Percentiles rank a stretch among this genome's conserved stretches.
Conservation (phyloP, 2,113 vertebrate species). For the Lamprologus lemairii region DNA sequence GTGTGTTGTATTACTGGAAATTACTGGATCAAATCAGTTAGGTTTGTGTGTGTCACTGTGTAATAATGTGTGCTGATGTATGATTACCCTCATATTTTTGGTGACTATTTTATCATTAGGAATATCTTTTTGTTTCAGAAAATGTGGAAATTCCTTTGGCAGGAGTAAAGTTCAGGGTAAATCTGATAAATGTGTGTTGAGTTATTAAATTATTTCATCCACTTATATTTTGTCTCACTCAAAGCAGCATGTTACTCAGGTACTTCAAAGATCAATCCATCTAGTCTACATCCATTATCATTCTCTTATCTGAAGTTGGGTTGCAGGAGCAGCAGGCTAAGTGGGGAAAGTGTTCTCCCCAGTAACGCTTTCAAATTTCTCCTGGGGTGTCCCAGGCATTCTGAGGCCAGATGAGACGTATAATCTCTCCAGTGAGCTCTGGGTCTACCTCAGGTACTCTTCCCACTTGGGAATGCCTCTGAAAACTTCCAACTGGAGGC, state of each 20-base stretch:
- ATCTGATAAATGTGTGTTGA: neutral
- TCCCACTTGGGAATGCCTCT: neutral
- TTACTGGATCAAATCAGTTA: neutral
- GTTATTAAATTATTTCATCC: neutral
- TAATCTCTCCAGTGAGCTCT: neutral
- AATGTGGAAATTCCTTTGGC: neutral
- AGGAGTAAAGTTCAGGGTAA: neutral
- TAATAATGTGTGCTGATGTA: neutral
- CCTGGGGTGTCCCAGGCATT: neutral
- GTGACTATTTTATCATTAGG: neutral
- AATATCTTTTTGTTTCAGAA: neutral
- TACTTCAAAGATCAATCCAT: neutral
- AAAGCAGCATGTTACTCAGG: neutral
- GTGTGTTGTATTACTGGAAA: neutral
- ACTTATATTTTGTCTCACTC: neutral
- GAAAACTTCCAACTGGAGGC: neutral
- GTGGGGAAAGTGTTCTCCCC: neutral
- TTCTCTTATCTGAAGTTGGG: neutral
- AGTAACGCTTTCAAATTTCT: neutral
- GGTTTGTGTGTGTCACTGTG: neutral
- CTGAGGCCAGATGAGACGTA: neutral
- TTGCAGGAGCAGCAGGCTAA: neutral
- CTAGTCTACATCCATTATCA: neutral
- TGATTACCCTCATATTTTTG: neutral
- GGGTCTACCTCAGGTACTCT: neutral